Conservation (phyloP, 2,113 vertebrate species). For the Murina feae region DNA sequence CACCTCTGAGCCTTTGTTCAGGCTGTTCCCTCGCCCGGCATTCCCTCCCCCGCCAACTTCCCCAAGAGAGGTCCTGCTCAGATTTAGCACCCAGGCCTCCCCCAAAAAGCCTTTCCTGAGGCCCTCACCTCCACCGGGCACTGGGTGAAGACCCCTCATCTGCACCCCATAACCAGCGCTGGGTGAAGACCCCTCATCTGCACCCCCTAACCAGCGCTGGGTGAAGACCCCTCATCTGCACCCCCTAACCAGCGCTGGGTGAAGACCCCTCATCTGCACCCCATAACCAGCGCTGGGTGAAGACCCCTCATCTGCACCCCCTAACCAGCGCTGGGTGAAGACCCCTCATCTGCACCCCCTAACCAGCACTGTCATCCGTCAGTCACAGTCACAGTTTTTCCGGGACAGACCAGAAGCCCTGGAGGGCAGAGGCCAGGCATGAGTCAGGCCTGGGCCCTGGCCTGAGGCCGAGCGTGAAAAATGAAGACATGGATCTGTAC, state of each 20-base stretch:
- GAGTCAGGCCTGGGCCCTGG: neutral
- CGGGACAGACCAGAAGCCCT: neutral
- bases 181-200: neutral
- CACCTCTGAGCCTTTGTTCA: neutral
- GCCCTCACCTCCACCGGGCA: neutral
- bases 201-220: neutral
- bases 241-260: neutral
- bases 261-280: neutral
- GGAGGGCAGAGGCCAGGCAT: neutral
- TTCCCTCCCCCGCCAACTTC: neutral
- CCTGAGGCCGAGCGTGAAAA: neutral
- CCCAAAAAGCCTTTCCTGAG: neutral
- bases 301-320: neutral
- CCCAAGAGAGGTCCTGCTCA: neutral
- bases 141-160: neutral
- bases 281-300: neutral
- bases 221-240: neutral
- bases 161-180: neutral
- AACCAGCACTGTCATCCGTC: neutral
- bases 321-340: neutral
- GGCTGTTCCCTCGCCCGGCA: accelerated
- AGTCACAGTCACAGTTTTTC: neutral
- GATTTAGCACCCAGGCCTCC: neutral
- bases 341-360: neutral
- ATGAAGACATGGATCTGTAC: neutral